Percentiles rank a stretch among this genome's conserved stretches.
phyloP scores from a whole-genome alignment of 64 coral and sea anemone genomes.

The Montipora sp. region DNA sequence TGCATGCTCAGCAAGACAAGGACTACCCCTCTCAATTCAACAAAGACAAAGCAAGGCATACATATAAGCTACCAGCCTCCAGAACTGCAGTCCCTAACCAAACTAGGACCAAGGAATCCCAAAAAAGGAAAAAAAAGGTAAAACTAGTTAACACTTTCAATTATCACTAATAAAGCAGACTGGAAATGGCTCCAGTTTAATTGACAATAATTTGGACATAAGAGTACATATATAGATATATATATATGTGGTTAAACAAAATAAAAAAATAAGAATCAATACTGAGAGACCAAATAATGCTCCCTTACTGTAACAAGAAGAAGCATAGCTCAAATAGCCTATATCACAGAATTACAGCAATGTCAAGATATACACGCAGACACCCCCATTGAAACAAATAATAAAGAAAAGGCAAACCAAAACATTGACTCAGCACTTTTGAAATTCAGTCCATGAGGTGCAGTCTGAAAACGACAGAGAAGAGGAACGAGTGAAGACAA shows the following conservation, averaged over 20 bases:
- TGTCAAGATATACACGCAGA: constrained; percentile 1
- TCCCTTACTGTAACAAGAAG: not conserved
- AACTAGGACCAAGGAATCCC: not conserved
- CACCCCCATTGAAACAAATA: constrained; percentile 1
- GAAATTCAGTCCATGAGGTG: constrained; percentile 1
- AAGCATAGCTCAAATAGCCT: not conserved
- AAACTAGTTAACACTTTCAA: not conserved
- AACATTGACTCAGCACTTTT: not conserved
- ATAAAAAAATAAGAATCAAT: not conserved
- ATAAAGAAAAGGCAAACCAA: not conserved
- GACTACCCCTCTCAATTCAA: not conserved
- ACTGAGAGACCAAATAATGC: not conserved
- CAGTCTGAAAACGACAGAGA: constrained; percentile 1
- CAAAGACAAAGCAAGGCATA: not conserved
- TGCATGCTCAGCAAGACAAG: not conserved
- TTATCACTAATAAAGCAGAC: constrained; percentile 1
- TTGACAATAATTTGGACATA: not conserved
- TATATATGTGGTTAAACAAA: not conserved
- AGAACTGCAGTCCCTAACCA: constrained; percentile 1
- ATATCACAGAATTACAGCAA: not conserved
- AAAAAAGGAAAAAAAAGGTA: not conserved
- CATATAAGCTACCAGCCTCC: constrained; percentile 1
- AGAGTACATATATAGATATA: not conserved
- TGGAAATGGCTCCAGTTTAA: not conserved
- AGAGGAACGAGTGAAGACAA: not conserved